These are phyloP conservation scores for Cinclus mexicanus DNA, from an alignment of 2,113 vertebrate species.

Conservation along the genomic window DNA sequence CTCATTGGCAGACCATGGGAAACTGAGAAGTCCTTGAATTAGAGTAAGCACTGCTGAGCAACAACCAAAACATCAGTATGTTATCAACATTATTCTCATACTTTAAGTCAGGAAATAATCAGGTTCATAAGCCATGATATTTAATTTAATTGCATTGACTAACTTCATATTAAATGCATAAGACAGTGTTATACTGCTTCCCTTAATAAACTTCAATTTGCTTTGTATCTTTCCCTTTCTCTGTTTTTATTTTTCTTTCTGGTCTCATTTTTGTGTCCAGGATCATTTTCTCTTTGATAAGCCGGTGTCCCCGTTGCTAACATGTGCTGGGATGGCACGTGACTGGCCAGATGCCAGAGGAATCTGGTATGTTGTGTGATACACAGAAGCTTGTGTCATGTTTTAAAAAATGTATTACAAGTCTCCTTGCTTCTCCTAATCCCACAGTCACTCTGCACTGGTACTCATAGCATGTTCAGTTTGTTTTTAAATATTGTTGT, in stretches of 20 bases:
- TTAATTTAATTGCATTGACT: neutral
- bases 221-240: neutral
- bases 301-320: constrained; percentile 90
- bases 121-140: neutral
- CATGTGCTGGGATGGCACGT: constrained; percentile 91
- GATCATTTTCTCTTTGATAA: constrained; percentile 96
- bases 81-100: neutral
- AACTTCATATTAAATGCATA: neutral
- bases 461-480: neutral
- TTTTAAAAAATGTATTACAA: neutral
- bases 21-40: neutral
- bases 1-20: neutral
- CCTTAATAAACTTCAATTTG: neutral
- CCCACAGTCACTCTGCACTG: neutral
- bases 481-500: neutral
- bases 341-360: constrained; percentile 94
- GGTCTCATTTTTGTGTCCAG: constrained; percentile 62
- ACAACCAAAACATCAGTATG: neutral
- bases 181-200: neutral
- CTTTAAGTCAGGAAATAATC: neutral
- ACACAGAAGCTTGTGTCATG: neutral
- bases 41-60: neutral
- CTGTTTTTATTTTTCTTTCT: neutral
- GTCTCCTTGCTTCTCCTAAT: neutral
- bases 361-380: constrained; percentile 86